Base-by-base conservation (phyloP, 2,797 vertebrate genomes). In the Lerista edwardsae region DNA sequence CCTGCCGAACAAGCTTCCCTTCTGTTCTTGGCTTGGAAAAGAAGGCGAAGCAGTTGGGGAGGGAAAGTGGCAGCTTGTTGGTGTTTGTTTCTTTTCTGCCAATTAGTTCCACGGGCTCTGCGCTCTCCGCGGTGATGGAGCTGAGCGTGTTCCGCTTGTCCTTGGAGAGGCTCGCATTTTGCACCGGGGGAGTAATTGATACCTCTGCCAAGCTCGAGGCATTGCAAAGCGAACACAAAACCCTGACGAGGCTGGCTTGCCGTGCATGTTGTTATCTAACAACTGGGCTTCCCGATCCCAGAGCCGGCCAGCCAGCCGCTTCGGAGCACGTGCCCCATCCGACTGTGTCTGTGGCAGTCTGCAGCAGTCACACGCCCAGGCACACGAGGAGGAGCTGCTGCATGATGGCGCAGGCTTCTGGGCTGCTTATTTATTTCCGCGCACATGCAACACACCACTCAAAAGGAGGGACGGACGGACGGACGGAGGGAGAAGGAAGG, bases 291-390 rank as follows among this genome's bases (percentile, higher is more conserved):
- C 39, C 27, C 29, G 80, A 64, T 47, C 23, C 51, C 61, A 10
- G 2, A 0, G 82, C 80, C 83, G 85, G 86, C 79, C 75, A 0
- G 80, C 76, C 82, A 82, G 85, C 80, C 79, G 17, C 27, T 80
- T 71, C 39, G 64, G 67, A 78, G 55, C 15, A 65, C 51, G 0
- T 0, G 0, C 0, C 0, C 61, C 79, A 19, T n/a, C 69, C 27
- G 59, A 55, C 76, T 51, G 61, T 34, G 25, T 23, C 59, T 0
- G 0, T 4, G 36, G 41, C 84, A 81, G 57, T 44, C 25, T 85
- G 82, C 86, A n/a, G 87, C 84, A 85, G 72, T 86, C 92, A 90
- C 77, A 2, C 74, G 92, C n/a, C 61, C 6, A 0, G 83, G 69
- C 84, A 75, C 2, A 0, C 11, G 86, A 77, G 29, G 41, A 7